Conservation (phyloP, 53 echinoderm and acorn worm species). For the Pentamera pediparva region DNA sequence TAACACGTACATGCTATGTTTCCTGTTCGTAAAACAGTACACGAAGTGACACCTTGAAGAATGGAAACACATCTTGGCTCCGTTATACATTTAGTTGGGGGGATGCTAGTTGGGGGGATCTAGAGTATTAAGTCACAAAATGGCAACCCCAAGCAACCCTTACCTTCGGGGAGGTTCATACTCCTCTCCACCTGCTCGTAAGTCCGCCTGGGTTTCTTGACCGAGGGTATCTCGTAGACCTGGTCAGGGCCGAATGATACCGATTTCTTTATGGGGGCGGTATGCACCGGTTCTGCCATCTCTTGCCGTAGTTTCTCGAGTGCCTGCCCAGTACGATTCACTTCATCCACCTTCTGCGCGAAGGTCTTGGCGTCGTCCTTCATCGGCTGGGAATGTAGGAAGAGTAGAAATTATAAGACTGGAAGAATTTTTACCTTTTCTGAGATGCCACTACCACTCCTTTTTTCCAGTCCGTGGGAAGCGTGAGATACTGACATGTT, state of each 20-base stretch:
- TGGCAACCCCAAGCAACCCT: too few relatives aligned
- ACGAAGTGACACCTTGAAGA: too few relatives aligned
- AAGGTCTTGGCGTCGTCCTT: slow-evolving; percentile 58
- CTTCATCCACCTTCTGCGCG: slow-evolving; percentile 65
- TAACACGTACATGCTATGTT: too few relatives aligned
- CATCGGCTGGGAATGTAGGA: slow-evolving; percentile 47
- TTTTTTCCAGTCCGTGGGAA: background rate
- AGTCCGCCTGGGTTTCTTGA: slow-evolving; percentile 63
- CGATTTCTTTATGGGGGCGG: slow-evolving; percentile 62
- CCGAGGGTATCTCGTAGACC: slow-evolving; percentile 18
- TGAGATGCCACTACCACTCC: background rate
- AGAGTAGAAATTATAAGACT: background rate
- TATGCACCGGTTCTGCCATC: slow-evolving; percentile 59
- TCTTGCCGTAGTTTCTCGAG: slow-evolving; percentile 66
- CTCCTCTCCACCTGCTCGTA: slow-evolving; percentile 72
- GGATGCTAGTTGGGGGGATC: too few relatives aligned
- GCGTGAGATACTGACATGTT: too few relatives aligned
- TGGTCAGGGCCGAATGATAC: slow-evolving; percentile 42
- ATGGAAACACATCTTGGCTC: too few relatives aligned
- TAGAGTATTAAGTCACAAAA: too few relatives aligned
- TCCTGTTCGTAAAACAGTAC: too few relatives aligned
- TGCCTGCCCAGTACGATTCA: slow-evolving; percentile 58
- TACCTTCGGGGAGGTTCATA: slow-evolving; percentile 63
- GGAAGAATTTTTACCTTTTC: background rate
- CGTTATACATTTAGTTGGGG: too few relatives aligned